Evolutionary conservation across 2,888 invertebrate species (phyloP).

Genomic region (Unio pictorum): DNA sequence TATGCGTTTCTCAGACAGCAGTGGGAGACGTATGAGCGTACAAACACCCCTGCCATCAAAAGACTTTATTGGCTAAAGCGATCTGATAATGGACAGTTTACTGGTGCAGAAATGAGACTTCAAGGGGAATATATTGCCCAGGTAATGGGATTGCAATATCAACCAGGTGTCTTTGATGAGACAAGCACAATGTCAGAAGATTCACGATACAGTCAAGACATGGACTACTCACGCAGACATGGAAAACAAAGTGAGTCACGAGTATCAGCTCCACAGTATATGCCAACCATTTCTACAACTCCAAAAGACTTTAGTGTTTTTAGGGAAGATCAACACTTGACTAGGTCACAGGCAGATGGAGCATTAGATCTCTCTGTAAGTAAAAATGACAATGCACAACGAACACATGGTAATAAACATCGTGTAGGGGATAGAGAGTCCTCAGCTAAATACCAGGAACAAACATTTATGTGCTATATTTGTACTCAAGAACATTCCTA

Average conservation of each 20-base stretch:
- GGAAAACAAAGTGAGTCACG: constrained; percentile 1
- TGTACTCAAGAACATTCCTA: constrained; percentile 87
- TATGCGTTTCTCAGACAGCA: constrained; percentile 89
- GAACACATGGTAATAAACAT: too few relatives aligned
- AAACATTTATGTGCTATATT: constrained; percentile 85
- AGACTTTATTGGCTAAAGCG: constrained; percentile 94
- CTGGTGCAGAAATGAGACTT: constrained; percentile 79
- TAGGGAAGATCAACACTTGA: too few relatives aligned
- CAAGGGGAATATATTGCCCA: constrained; percentile 95
- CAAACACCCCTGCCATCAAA: constrained; percentile 87
- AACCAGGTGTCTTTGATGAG: constrained; percentile 40
- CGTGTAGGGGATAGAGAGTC: constrained; percentile 1
- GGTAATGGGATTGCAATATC: constrained; percentile 76
- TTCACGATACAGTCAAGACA: too few relatives aligned
- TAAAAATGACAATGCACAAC: constrained; percentile 12
- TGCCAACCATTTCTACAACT: too few relatives aligned
- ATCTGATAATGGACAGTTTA: constrained; percentile 90
- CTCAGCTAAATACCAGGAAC: constrained; percentile 5
- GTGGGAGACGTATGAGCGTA: constrained; percentile 92
- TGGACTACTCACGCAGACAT: background rate
- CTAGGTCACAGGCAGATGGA: constrained; percentile 24
- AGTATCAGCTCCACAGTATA: too few relatives aligned
- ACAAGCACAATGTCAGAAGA: too few relatives aligned
- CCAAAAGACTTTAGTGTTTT: too few relatives aligned
- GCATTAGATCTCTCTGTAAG: constrained; percentile 59